Evolutionary conservation across 1,140 invertebrate species (phyloP).

Genomic region (Neodiprion pinetum): DNA sequence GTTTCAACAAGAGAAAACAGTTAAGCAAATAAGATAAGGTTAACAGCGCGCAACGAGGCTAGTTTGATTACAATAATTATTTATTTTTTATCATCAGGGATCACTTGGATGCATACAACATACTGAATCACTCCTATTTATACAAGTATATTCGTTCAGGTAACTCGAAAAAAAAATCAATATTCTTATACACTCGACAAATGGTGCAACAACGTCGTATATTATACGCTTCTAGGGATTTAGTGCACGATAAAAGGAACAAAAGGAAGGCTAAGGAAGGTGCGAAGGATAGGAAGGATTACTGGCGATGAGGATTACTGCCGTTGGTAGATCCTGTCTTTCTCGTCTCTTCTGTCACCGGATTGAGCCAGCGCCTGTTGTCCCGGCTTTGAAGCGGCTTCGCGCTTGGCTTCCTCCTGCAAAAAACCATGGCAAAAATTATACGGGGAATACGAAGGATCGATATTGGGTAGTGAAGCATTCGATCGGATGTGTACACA

Average conservation of each 20-base stretch:
- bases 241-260: background rate
- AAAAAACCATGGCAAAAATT: slow-evolving; percentile 18
- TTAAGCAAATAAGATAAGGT: too few species aligned
- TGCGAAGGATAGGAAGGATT: background rate
- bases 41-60: too few species aligned
- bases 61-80: too few species aligned
- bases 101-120: too few species aligned
- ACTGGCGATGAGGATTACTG: background rate
- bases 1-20: too few species aligned
- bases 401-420: slow-evolving; percentile 53
- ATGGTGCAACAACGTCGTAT: too few species aligned
- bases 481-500: background rate
- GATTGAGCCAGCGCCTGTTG: slow-evolving; percentile 50
- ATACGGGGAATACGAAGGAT: background rate
- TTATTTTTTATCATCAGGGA: too few species aligned
- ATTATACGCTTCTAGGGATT: too few species aligned
- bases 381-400: slow-evolving; percentile 42
- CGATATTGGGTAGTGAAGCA: background rate
- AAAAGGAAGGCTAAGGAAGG: background rate
- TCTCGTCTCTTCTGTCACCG: slow-evolving; percentile 51
- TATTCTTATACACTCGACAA: too few species aligned
- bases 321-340: slow-evolving; percentile 46
- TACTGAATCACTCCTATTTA: too few species aligned
- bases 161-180: too few species aligned
- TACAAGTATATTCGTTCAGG: too few species aligned